These are phyloP conservation scores for Typhlomys cinereus DNA, from an alignment of 2,113 vertebrate species.

Conservation along the genomic window DNA sequence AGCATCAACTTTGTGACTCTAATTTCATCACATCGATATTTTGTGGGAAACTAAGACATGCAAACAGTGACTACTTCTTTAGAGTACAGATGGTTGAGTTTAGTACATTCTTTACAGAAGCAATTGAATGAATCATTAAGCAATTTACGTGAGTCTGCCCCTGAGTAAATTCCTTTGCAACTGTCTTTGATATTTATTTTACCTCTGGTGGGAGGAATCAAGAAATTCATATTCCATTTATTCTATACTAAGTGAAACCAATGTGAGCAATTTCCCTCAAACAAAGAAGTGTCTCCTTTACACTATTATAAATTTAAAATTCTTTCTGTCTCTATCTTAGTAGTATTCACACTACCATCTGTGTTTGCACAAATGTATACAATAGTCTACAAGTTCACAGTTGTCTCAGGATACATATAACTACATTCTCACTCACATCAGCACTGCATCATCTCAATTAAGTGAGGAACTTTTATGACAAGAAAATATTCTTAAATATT, in stretches of 20 bases:
- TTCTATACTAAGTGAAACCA: neutral
- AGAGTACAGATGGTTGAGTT: neutral
- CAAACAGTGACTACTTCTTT: neutral
- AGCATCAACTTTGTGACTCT: neutral
- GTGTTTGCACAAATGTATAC: neutral
- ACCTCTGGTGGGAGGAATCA: neutral
- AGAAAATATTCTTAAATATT: neutral
- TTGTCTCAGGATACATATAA: neutral
- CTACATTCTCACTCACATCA: neutral
- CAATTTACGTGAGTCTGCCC: neutral
- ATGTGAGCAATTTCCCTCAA: slow-evolving; percentile 1
- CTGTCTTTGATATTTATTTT: neutral
- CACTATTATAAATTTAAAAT: neutral
- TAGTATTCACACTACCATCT: neutral
- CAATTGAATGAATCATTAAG: neutral
- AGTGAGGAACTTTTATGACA: neutral
- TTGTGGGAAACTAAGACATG: neutral
- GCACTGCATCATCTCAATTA: neutral
- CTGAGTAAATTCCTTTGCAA: neutral
- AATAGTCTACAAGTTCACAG: neutral
- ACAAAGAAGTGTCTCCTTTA: neutral
- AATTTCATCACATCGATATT: neutral
- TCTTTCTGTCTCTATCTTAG: slow-evolving; percentile 2
- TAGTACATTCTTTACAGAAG: neutral
- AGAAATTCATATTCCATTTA: slow-evolving; percentile 8